Percentiles rank a stretch among this genome's conserved stretches.
Evolutionary conservation across 2,888 invertebrate genomes (phyloP).

Genomic region (Cecidostiba fungosa): DNA sequence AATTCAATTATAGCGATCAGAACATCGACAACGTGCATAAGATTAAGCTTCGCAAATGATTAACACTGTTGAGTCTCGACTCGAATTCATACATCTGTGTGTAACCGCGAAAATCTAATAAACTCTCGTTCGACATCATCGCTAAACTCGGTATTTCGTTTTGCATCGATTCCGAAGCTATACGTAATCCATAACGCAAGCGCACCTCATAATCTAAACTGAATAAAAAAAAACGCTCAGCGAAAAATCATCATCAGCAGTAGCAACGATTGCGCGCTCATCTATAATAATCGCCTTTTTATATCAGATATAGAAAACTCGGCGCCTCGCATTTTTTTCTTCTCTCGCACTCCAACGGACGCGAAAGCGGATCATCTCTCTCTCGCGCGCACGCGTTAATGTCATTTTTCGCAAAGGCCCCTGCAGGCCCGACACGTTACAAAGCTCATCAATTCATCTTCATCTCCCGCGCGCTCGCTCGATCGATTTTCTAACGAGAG

Average conservation of each 20-base stretch:
- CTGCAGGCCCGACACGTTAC: constrained; percentile 40
- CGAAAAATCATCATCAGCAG: constrained; percentile 13
- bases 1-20: too few species aligned
- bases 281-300: constrained; percentile 49
- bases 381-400: constrained; percentile 16
- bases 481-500: constrained; percentile 56
- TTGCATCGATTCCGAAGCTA: not conserved
- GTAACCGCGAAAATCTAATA: too few species aligned
- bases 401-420: constrained; percentile 55
- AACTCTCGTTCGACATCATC: too few species aligned
- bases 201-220: not conserved
- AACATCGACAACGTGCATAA: too few species aligned
- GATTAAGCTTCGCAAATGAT: too few species aligned
- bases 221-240: constrained; percentile 14
- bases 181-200: not conserved
- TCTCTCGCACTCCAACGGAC: not conserved
- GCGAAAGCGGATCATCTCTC: constrained; percentile 12
- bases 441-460: constrained; percentile 60
- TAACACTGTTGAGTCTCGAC: too few species aligned
- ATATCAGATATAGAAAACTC: constrained; percentile 15
- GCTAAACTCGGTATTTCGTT: not conserved
- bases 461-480: constrained; percentile 25
- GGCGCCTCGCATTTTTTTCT: not conserved
- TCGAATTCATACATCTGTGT: too few species aligned
- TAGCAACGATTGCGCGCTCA: constrained; percentile 9